Base-by-base conservation (phyloP, 2,888 invertebrate genomes). In the Julus scanicus region DNA sequence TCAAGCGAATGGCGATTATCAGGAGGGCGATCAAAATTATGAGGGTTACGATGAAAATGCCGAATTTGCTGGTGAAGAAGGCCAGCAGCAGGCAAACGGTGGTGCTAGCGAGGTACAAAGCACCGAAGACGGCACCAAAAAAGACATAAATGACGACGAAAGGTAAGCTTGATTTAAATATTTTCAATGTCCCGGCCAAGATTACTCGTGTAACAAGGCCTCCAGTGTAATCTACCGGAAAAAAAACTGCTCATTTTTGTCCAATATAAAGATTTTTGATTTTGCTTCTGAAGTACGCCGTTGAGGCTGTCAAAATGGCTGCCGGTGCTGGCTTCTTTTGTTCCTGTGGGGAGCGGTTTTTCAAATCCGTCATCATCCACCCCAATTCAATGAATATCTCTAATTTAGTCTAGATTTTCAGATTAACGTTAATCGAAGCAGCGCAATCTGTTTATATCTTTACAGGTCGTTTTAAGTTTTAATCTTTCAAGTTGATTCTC, bases 11-110 rank as follows among this genome's bases (percentile, higher is more conserved):
- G 86, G 86, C 15, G 86, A 88, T 84, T 88, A 44, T 88, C 49
- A 53, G n/a, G 84, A 84, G 63, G 89, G 87, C 9, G 89, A 88
- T 40, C 88, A 88, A 57, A 89, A 89, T 89, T 89, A 88, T 88
- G 89, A 89, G 84, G 86, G 71, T 86, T 89, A 83, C 44, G 89
- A 89, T 48, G 88, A 88, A 39, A 89, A 87, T 86, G 86, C 88
- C 80, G 89, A 89, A 80, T 89, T 88, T 88, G 85, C 84, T 83
- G 88, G 80, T n/a, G 87, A 88, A 37, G 88, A 84, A 20, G 83
- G 87, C 20, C 86, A 86, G 63, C 86, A 53, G 40, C 57, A 40
- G 40, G 44, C 86, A 20, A 57, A 57, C 63, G 86, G 86, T 29
- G 86, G 86, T 39, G 86, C 49, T 9, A n/a, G 53, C 39, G 57